Base-by-base conservation (phyloP, 2,113 vertebrate genomes). In the Phalacrocorax carbo region DNA sequence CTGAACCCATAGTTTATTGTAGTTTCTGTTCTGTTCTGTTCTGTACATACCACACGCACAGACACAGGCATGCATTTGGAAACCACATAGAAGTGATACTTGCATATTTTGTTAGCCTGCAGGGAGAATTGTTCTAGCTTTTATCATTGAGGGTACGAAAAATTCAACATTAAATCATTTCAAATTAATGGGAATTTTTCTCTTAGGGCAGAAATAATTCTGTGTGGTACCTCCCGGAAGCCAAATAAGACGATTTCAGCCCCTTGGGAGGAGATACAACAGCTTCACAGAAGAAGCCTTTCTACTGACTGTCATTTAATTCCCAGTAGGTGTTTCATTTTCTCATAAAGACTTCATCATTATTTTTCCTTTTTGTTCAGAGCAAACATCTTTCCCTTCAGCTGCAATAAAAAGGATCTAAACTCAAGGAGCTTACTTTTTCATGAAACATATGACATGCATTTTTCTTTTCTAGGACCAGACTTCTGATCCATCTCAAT, bases 271-370 rank as follows among this genome's bases (percentile, higher is more conserved):
- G 22, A 86, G 51, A 83, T 80, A 66, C 29, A 94, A 86, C 55
- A 92, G 69, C 60, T 96, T 96, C 82, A 90, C 46, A 93, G 86
- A 81, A 77, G 44, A 80, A 91, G 42, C 32, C 18, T 89, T 93
- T 95, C 69, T 61, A 90, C 71, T 75, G 84, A 72, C 55, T 95
- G 81, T 60, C 40, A 79, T 81, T 86, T 93, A 90, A 94, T 91
- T 96, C 94, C 80, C 90, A 79, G 36, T 95, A 93, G 82, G 83
- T 82, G 69, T 34, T 94, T 96, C 69, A 81, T 93, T 94, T 93
- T 75, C 61, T 91, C 48, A 76, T 91, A 85, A 94, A 94, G 55
- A 81, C 36, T 92, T 88, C 82, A 89, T 90, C n/a, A 71, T 91
- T 94, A 71, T 93, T 92, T 92, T 92, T 62, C 32, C 15, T 73